Evolutionary conservation across 2,888 invertebrate genomes (phyloP), one percentile per base, ranked within the genome.

Genomic region (Notocelia uddmanniana): DNA sequence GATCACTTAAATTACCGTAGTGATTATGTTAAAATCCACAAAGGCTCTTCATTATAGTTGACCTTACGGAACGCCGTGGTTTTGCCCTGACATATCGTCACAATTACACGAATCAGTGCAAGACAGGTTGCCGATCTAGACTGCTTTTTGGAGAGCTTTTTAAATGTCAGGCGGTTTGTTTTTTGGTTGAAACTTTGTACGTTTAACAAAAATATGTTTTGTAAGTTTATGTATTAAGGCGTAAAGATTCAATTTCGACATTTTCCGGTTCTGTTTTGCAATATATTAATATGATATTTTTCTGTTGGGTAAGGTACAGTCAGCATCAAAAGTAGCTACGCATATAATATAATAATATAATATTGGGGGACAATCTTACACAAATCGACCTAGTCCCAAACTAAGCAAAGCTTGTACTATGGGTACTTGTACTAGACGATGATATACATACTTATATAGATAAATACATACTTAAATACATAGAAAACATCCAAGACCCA

Each of bases 1-100:
- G 19, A 18, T 45, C 9, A n/a, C 9, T 70, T 41, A 60, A 67
- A 59, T 63, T 48, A 54, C 21, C 45, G 11, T 80, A 83, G 82
- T 87, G 85, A 87, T 90, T 88, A 89, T 86, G 84, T 87, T 86
- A 88, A 90, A 89, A 89, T 87, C 86, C 87, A 89, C 88, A 88
- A 84, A 79, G 83, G 80, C 79, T 87, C 87, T 86, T 89, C 85
- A 88, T 89, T 87, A 87, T 81, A 74, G 79, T 63, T 54, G 80
- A 79, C 82, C 82, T 83, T 81, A 75, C 78, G 41, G 23, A 80
- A 75, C 69, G 82, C 83, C 84, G 82, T 78, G 77, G 10, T 37
- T 79, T 77, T 78, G 75, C 76, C 75, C 75, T 74, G 78, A 78
- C 81, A 83, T 84, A 83, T 84, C 81, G 77, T 77, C 81, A 80